Conservation (phyloP, 2,113 vertebrate species). For the Aythya baeri region DNA sequence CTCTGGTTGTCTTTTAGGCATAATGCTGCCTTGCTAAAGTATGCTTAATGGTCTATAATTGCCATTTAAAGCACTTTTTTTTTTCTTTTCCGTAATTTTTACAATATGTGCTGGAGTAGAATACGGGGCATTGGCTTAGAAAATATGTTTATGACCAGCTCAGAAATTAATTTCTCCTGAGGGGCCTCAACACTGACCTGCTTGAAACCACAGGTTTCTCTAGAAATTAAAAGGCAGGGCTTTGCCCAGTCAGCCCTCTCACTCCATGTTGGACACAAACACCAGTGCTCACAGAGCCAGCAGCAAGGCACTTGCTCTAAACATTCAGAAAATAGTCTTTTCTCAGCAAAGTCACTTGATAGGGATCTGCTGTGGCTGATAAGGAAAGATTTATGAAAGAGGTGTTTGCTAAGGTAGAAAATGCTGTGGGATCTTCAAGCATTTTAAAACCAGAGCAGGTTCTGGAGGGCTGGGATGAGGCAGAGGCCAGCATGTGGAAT, state of each 20-base stretch:
- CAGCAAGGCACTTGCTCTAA: background rate
- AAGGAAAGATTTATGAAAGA: background rate
- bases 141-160: background rate
- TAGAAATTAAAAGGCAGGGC: background rate
- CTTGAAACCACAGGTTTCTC: background rate
- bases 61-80: background rate
- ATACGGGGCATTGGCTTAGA: background rate
- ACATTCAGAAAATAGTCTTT: background rate
- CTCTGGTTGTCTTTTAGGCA: conserved; percentile 26
- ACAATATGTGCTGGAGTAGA: background rate
- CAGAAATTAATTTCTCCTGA: background rate
- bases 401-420: background rate
- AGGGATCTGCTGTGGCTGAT: background rate
- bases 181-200: background rate
- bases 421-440: background rate
- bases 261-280: background rate
- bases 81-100: background rate
- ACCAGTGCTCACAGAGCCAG: background rate
- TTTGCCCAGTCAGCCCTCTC: background rate
- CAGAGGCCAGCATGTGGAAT: too few relatives aligned
- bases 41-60: background rate
- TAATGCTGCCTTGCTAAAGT: background rate
- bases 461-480: background rate
- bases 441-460: background rate
- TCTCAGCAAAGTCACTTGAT: background rate